Percentiles rank a stretch among this genome's conserved stretches.
Evolutionary conservation across 2,888 invertebrate genomes (phyloP).

Genomic region (Lasiommata megera): DNA sequence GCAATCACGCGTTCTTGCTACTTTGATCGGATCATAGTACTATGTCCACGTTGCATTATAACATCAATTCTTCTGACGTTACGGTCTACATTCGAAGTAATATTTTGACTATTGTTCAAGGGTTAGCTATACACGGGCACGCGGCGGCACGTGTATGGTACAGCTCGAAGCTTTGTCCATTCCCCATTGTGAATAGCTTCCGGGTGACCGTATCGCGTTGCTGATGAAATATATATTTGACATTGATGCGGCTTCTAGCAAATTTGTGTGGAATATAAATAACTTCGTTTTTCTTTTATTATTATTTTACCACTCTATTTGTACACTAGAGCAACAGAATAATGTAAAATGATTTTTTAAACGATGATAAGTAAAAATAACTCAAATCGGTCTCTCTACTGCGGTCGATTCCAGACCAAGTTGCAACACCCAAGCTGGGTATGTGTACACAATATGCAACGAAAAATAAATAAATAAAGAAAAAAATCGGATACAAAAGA

Average conservation of each 20-base stretch:
- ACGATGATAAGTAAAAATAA: no score
- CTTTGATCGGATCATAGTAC: constrained; percentile 3
- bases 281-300: no score
- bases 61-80: not conserved
- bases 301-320: no score
- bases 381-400: no score
- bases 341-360: no score
- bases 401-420: no score
- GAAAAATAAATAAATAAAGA: no score
- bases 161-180: constrained; percentile 33
- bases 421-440: no score
- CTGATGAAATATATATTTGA: constrained; percentile 34
- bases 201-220: constrained; percentile 40
- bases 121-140: constrained; percentile 17
- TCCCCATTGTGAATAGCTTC: constrained; percentile 38
- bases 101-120: not conserved
- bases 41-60: not conserved
- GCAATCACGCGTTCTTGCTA: constrained; percentile 28
- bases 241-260: constrained; percentile 28
- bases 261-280: constrained; percentile 10
- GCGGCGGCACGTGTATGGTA: constrained; percentile 37
- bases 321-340: no score
- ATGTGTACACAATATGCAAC: no score
- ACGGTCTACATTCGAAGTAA: constrained; percentile 1
- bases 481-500: no score